Base-by-base conservation (phyloP, 2,888 invertebrate genomes). In the Hecatera dysodea region DNA sequence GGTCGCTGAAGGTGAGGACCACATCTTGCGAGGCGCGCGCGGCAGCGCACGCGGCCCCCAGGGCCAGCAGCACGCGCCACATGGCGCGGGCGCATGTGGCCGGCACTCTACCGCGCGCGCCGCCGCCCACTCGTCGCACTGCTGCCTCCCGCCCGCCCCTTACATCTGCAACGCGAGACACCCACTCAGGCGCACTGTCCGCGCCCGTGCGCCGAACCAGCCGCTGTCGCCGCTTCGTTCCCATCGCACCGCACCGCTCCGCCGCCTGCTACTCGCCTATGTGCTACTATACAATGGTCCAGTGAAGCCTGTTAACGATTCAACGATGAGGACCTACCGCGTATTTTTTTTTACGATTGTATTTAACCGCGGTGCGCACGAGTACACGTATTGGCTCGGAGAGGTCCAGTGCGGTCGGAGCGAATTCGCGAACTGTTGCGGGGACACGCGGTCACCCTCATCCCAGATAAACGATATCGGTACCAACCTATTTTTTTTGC, bases 1-100 rank as follows among this genome's bases (percentile, higher is more conserved):
- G 94, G 92, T 97, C 97, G 94, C 95, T 91, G 96, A 97, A 98
- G 90, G 96, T 96, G 91, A 97, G 96, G 92, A 98, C 97, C 93
- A 97, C 97, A 93, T 97, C 97, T 90, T 97, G 93, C 93, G 95
- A 92, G 94, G 94, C 94, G 96, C 93, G 93, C 94, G 95, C 94
- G 93, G 94, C 93, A 89, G 94, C 94, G 93, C 96, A 95, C 94
- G 95, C 93, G 92, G 95, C 95, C 93, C 93, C 94, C 92, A 96
- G 94, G 94, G 96, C 96, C 96, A 96, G 94, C 93, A 96, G 95
- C 93, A 96, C 95, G 94, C 95, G 94, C 96, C 95, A 95, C 96
- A 95, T 95, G 92, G 91, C 94, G 93, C 93, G 93, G 90, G 93
- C 92, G 94, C 95, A 95, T 95, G 95, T 93, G 95, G 93, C 92